Conservation (phyloP, 2,797 vertebrate genomes). For the Dendrocincla tyrannina region DNA sequence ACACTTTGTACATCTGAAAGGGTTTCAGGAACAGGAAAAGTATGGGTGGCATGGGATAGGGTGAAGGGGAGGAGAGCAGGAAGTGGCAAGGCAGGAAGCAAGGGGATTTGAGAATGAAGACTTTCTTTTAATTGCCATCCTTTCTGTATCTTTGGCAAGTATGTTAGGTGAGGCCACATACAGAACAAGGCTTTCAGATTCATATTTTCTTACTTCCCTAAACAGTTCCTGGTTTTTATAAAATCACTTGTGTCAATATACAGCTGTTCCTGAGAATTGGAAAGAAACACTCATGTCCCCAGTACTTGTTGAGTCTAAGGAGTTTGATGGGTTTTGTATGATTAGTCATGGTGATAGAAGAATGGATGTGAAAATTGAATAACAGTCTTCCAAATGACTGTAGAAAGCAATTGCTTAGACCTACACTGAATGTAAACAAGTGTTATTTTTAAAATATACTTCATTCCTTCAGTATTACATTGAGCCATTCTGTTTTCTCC, state of each 20-base stretch:
- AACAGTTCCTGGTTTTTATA: background rate
- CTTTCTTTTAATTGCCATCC: background rate
- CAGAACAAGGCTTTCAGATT: background rate
- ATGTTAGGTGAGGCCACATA: background rate
- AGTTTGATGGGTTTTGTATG: background rate
- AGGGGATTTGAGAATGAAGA: background rate
- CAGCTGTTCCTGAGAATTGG: background rate
- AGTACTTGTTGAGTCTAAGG: slow-evolving; percentile 32
- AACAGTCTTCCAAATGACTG: background rate
- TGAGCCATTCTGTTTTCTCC: background rate
- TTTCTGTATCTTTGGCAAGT: background rate
- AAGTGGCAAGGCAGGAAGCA: background rate
- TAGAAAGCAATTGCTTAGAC: background rate
- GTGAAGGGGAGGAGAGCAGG: slow-evolving; percentile 29
- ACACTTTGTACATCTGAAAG: background rate
- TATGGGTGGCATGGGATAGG: slow-evolving; percentile 4
- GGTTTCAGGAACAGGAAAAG: background rate
- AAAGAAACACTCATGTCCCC: background rate
- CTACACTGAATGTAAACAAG: background rate
- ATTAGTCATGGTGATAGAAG: background rate
- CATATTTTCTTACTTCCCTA: background rate
- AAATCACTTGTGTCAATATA: background rate
- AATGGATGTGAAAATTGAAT: background rate
- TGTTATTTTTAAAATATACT: background rate
- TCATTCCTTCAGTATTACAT: background rate